Percentiles rank a stretch among this genome's conserved stretches.
Conservation (phyloP, 2,113 vertebrate species). For the Cyrtonyx montezumae region DNA sequence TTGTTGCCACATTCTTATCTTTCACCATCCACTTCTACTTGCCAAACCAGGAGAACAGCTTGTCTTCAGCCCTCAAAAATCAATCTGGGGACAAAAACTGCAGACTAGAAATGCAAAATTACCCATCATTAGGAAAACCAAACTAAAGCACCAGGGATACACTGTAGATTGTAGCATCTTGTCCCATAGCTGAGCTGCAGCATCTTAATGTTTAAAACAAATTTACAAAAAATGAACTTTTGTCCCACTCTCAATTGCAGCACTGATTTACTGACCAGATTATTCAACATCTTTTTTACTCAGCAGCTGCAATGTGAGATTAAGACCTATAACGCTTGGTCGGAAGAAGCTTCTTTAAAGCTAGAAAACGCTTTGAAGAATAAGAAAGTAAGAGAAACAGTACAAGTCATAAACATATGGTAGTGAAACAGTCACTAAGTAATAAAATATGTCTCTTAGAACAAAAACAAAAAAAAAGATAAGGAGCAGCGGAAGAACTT, state of each 20-base stretch:
- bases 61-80: not conserved
- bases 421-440: not conserved
- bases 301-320: not conserved
- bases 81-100: not conserved
- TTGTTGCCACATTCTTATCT: not conserved
- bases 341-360: not conserved
- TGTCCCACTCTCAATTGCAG: not conserved
- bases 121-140: not conserved
- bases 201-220: not conserved
- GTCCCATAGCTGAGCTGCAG: rapidly evolving
- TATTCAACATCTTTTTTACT: not conserved
- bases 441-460: not conserved
- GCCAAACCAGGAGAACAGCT: not conserved
- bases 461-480: not conserved
- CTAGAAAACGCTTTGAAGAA: not conserved
- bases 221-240: not conserved
- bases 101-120: not conserved
- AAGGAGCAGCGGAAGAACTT: not conserved
- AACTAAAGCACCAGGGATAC: not conserved
- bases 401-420: not conserved
- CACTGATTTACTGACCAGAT: not conserved
- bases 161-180: rapidly evolving
- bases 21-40: not conserved
- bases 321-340: not conserved
- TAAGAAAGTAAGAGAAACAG: not conserved